These are phyloP conservation scores for Plutella xylostella DNA, from an alignment of 2,888 invertebrate species.

Conservation along the genomic window DNA sequence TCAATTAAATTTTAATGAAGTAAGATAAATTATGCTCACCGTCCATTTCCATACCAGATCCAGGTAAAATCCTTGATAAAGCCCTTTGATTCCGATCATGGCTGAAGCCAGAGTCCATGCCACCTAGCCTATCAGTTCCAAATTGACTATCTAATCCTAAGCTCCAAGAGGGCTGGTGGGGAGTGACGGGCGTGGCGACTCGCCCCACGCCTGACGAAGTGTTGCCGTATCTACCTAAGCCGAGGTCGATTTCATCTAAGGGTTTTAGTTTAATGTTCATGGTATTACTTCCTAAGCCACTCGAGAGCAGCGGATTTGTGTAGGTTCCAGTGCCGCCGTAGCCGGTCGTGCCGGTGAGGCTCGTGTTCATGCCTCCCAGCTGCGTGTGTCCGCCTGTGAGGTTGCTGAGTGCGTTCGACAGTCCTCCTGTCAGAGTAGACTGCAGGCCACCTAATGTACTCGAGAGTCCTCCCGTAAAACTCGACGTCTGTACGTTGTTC, in stretches of 20 bases:
- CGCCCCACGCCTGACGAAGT: constrained; percentile 55
- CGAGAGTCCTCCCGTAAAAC: constrained; percentile 51
- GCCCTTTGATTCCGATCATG: constrained; percentile 71
- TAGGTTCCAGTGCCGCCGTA: constrained; percentile 67
- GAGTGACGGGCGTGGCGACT: constrained; percentile 73
- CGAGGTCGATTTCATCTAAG: constrained; percentile 78
- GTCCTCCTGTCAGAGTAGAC: constrained; percentile 47
- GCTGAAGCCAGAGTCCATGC: constrained; percentile 66
- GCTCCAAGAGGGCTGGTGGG: constrained; percentile 69
- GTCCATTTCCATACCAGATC: constrained; percentile 57
- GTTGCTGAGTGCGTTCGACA: constrained; percentile 53
- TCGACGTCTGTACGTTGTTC: constrained; percentile 55
- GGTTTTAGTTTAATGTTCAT: constrained; percentile 78
- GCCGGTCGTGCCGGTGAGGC: constrained; percentile 41
- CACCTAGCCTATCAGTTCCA: constrained; percentile 68
- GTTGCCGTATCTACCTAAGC: constrained; percentile 68
- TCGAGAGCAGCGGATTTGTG: constrained; percentile 73
- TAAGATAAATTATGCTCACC: constrained; percentile 35
- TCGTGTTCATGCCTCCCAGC: constrained; percentile 52
- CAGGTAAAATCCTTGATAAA: constrained; percentile 64
- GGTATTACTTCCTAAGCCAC: constrained; percentile 68
- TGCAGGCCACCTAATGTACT: constrained; percentile 55
- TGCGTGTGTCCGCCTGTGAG: constrained; percentile 52
- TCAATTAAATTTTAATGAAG: background rate
- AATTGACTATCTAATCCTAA: constrained; percentile 74